Evolutionary conservation across 2,797 vertebrate genomes (phyloP), one percentile per base, ranked within the genome.

Genomic region (Serranus cabrilla): DNA sequence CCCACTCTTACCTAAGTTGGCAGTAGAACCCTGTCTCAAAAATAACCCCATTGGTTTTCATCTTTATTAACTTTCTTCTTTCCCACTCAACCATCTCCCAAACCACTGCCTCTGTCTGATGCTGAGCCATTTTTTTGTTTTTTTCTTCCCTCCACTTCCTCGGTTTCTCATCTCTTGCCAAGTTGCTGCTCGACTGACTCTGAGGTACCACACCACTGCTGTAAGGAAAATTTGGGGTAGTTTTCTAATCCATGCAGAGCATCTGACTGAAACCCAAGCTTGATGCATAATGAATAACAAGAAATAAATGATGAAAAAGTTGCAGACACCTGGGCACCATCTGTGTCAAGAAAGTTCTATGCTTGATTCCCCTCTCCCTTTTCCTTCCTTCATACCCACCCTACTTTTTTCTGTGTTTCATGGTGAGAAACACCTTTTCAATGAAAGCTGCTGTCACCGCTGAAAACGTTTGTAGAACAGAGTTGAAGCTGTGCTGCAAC

Each of bases 251-350:
- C 83, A 80, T 89, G 83, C 84, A 56, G 73, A 82, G 74, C 91
- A 88, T 92, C 83, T 90, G 86, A 91, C 71, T 81, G 73, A 83
- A 83, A 82, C 68, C 71, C 74, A 60, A 77, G 83, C 73, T 77
- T 71, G 76, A 91, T 92, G 86, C 87, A 91, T 92, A 91, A 93
- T 91, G 85, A 90, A 93, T 91, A 76, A 85, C 84, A 78, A 79
- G 76, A 90, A 89, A 92, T 91, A 92, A 92, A 92, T 84, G 81
- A 91, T 90, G 89, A 88, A 88, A 90, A 89, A 85, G 76, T 81
- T 85, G 58, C 65, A 16, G 27, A 86, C 89, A 91, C 89, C 87
- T 91, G 89, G 83, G 71, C 78, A 71, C 79, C 89, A 90, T 90
- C 78, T 88, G 81, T 89, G 83, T 90, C 81, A 82, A 82, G 73